Evolutionary conservation across 2,113 vertebrate species (phyloP).

Genomic region (Alligator sinensis): DNA sequence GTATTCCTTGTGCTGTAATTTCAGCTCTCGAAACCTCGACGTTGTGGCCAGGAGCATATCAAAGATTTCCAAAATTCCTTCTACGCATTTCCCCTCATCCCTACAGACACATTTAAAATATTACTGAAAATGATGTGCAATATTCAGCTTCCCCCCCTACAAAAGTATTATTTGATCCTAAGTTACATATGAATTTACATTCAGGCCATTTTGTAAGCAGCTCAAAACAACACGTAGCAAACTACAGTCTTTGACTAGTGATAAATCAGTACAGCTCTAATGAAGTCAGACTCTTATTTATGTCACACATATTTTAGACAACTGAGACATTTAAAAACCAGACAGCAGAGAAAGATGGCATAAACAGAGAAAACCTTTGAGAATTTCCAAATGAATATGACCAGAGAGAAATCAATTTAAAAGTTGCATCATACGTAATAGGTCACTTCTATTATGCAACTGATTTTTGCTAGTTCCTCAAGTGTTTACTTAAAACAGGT

Average conservation of each 20-base stretch:
- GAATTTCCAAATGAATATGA: background rate
- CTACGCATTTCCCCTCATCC: conserved; percentile 96
- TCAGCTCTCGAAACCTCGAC: conserved; percentile 93
- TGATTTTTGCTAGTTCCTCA: background rate
- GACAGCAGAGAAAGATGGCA: too few relatives aligned
- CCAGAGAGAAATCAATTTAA: conserved; percentile 23
- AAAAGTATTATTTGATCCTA: too few relatives aligned
- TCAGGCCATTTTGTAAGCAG: too few relatives aligned
- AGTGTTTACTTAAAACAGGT: background rate
- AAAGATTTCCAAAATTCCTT: conserved; percentile 98
- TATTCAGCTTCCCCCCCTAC: too few relatives aligned
- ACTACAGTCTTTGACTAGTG: too few relatives aligned
- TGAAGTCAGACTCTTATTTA: too few relatives aligned
- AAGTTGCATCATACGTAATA: background rate
- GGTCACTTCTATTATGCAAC: background rate
- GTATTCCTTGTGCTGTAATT: conserved; percentile 95
- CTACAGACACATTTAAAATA: conserved; percentile 75
- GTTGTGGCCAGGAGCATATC: conserved; percentile 97
- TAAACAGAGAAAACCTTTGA: background rate
- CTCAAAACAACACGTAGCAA: too few relatives aligned
- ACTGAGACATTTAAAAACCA: too few relatives aligned
- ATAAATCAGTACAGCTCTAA: too few relatives aligned
- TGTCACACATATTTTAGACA: too few relatives aligned
- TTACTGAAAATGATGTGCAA: background rate
- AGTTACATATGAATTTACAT: too few relatives aligned